phyloP scores from a whole-genome alignment of 1,140 invertebrate genomes.

The Stegodyphus mimosarum region DNA sequence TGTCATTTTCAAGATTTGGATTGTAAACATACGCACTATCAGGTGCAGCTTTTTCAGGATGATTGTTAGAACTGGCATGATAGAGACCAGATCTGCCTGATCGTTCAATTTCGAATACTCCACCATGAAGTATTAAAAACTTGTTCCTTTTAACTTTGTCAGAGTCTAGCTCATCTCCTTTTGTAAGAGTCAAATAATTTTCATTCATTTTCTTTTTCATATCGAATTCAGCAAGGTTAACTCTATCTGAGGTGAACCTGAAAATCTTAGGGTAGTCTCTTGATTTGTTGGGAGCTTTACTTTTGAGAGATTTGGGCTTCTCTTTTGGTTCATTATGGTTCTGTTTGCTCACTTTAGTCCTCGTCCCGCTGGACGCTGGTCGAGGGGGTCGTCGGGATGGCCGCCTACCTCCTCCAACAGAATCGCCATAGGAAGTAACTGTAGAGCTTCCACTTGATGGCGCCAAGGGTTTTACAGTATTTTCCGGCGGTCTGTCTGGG shows the following conservation, averaged over 20 bases:
- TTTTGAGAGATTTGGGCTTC: slow-evolving; percentile 10
- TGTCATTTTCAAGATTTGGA: neutral
- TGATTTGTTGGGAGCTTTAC: slow-evolving; percentile 22
- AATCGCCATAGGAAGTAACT: neutral
- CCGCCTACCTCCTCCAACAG: slow-evolving; percentile 14
- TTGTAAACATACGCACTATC: neutral
- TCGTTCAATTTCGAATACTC: slow-evolving; percentile 58
- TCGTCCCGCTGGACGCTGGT: slow-evolving; percentile 37
- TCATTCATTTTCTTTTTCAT: slow-evolving; percentile 59
- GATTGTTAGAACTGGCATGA: neutral
- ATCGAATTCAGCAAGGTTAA: slow-evolving; percentile 62
- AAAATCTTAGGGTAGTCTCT: slow-evolving; percentile 62
- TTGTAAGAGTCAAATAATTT: slow-evolving; percentile 71
- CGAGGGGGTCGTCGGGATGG: slow-evolving; percentile 22
- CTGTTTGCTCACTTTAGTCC: slow-evolving; percentile 47
- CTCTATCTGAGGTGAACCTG: slow-evolving; percentile 59
- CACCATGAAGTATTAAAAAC: slow-evolving; percentile 62
- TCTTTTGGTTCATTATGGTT: slow-evolving; percentile 31
- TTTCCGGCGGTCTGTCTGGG: slow-evolving; percentile 3
- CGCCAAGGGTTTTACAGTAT: neutral
- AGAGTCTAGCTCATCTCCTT: slow-evolving; percentile 60
- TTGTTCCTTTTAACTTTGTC: slow-evolving; percentile 58
- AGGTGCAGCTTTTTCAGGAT: neutral
- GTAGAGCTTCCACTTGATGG: neutral
- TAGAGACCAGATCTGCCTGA: neutral